Percentiles rank a stretch among this genome's conserved stretches.
These are phyloP conservation scores for Mamestra configurata DNA, from an alignment of 1,140 invertebrate species.

Conservation along the genomic window DNA sequence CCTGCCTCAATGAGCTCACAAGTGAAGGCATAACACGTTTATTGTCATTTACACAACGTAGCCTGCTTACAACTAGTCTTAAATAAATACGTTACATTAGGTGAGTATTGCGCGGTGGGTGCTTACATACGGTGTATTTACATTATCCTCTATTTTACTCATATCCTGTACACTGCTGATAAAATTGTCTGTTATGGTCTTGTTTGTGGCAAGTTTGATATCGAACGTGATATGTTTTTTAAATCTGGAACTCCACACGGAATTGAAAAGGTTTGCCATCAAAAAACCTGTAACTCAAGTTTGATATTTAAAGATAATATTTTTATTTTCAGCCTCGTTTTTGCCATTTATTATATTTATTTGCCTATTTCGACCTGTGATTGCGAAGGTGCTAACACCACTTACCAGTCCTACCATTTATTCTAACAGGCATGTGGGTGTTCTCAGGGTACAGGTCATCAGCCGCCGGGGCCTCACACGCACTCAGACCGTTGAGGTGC, in stretches of 20 bases:
- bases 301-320: background rate
- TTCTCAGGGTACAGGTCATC: conserved; percentile 78
- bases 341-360: background rate
- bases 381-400: conserved; percentile 68
- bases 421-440: conserved; percentile 60
- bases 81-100: conserved; percentile 52
- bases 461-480: conserved; percentile 73
- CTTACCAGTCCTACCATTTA: conserved; percentile 61
- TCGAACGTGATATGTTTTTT: background rate
- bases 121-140: conserved; percentile 54
- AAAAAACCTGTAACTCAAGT: background rate
- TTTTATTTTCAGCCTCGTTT: conserved; percentile 5
- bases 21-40: conserved; percentile 25
- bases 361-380: no score
- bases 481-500: conserved; percentile 64
- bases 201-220: background rate
- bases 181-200: background rate
- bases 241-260: background rate
- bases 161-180: background rate
- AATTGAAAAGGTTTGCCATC: no score
- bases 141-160: background rate
- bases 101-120: conserved; percentile 74
- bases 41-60: conserved; percentile 29
- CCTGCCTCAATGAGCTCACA: background rate
- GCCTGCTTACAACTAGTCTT: conserved; percentile 10